These are phyloP conservation scores for Onychomys torridus DNA, from an alignment of 2,797 vertebrate genomes.

Conservation along the genomic window DNA sequence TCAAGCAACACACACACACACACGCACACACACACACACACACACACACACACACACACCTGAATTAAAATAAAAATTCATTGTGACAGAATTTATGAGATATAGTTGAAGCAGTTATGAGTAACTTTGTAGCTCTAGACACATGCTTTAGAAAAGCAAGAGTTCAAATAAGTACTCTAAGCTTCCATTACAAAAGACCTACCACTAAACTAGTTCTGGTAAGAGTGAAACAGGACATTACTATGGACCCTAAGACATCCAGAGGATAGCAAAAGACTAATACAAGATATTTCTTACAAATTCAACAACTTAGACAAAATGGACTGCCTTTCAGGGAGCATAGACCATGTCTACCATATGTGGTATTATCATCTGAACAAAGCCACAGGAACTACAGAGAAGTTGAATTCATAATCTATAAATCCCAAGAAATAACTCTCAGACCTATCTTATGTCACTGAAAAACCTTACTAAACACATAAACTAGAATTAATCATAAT, in stretches of 20 bases:
- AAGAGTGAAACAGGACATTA: background rate
- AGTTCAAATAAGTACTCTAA: background rate
- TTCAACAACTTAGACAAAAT: background rate
- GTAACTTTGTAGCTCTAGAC: background rate
- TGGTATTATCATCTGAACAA: background rate
- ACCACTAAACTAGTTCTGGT: background rate
- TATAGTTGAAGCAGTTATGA: background rate
- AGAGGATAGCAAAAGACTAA: background rate
- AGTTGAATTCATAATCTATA: background rate
- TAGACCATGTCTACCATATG: background rate
- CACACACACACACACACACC: background rate
- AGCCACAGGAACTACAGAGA: background rate
- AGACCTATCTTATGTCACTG: background rate
- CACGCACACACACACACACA: background rate
- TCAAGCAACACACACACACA: background rate
- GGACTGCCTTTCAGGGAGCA: background rate
- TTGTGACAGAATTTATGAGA: background rate
- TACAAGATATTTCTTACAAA: background rate
- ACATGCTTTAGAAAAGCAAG: background rate
- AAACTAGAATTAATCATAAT: background rate
- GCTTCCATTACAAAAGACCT: background rate
- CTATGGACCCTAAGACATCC: background rate
- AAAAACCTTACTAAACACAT: background rate
- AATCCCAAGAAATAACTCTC: background rate
- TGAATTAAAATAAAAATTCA: constrained; percentile 7